phyloP scores from a whole-genome alignment of 2,797 vertebrate species.

The Eospalax fontanierii region DNA sequence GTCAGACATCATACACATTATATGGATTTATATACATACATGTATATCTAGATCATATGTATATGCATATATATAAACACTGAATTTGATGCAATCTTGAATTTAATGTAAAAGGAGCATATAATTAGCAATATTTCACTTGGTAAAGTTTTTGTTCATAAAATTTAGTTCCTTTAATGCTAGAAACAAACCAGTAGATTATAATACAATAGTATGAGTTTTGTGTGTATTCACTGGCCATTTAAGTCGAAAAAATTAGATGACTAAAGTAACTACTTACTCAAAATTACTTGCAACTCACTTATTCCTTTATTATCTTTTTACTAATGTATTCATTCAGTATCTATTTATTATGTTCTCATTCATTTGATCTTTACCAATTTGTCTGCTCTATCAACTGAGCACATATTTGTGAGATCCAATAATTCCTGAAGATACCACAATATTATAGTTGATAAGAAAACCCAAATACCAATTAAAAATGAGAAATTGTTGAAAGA shows the following conservation, averaged over 20 bases:
- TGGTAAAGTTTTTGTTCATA: slow-evolving; percentile 6
- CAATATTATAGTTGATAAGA: slow-evolving; percentile 3
- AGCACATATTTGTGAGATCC: not conserved
- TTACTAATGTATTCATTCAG: not conserved
- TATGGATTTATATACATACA: not conserved
- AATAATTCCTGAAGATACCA: not conserved
- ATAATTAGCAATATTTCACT: not conserved
- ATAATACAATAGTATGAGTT: not conserved
- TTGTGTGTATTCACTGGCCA: not conserved
- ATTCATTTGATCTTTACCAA: not conserved
- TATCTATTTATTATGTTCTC: not conserved
- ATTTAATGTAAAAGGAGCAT: not conserved
- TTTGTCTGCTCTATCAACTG: not conserved
- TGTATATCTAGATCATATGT: not conserved
- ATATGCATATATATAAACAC: not conserved
- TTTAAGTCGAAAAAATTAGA: not conserved
- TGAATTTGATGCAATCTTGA: not conserved
- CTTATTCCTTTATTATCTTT: not conserved
- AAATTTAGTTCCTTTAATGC: not conserved
- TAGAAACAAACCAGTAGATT: not conserved
- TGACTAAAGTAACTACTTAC: not conserved
- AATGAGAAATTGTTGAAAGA: not conserved
- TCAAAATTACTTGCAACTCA: slow-evolving; percentile 49
- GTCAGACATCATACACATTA: not conserved
- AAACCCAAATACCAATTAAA: slow-evolving; percentile 34